Percentiles rank a stretch among this genome's conserved stretches.
Conservation (phyloP, 1,140 invertebrate species). For the Ladona fulva region DNA sequence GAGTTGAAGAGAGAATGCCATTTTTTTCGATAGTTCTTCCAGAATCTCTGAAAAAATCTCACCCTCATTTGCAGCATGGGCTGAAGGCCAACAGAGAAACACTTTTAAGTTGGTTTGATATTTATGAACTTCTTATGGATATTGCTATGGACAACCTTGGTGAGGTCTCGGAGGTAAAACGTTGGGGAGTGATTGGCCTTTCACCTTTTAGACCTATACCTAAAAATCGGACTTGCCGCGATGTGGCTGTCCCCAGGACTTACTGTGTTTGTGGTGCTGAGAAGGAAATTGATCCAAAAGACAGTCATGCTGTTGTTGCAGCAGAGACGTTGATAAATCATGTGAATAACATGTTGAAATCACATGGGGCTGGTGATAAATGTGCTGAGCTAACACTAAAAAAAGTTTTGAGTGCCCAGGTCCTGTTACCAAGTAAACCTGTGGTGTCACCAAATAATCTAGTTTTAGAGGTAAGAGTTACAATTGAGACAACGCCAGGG, state of each 20-base stretch:
- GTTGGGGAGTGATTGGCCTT: conserved; percentile 18
- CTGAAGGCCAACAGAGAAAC: conserved; percentile 37
- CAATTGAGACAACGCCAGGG: conserved; percentile 27
- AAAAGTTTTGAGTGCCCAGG: conserved; percentile 26
- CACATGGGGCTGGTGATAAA: background rate
- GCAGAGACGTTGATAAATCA: conserved; percentile 17
- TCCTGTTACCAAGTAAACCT: background rate
- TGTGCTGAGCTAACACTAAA: conserved; percentile 27
- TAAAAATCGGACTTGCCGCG: conserved; percentile 35
- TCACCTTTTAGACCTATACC: conserved; percentile 31
- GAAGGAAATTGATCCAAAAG: conserved; percentile 19
- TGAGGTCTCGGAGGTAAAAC: conserved; percentile 15
- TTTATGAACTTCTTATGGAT: conserved; percentile 36
- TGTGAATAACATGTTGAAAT: conserved; percentile 20
- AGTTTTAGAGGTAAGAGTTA: conserved; percentile 28
- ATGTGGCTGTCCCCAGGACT: conserved; percentile 38
- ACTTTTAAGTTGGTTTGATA: conserved; percentile 38
- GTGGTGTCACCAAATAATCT: background rate
- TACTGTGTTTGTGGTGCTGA: conserved; percentile 40
- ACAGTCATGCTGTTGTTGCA: conserved; percentile 18
- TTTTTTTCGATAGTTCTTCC: conserved; percentile 45
- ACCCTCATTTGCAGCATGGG: conserved; percentile 32
- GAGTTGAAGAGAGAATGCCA: conserved; percentile 47
- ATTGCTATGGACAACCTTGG: conserved; percentile 23
- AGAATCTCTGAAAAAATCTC: conserved; percentile 33